phyloP scores from a whole-genome alignment of 2,113 vertebrate genomes.

The Oenanthe melanoleuca region DNA sequence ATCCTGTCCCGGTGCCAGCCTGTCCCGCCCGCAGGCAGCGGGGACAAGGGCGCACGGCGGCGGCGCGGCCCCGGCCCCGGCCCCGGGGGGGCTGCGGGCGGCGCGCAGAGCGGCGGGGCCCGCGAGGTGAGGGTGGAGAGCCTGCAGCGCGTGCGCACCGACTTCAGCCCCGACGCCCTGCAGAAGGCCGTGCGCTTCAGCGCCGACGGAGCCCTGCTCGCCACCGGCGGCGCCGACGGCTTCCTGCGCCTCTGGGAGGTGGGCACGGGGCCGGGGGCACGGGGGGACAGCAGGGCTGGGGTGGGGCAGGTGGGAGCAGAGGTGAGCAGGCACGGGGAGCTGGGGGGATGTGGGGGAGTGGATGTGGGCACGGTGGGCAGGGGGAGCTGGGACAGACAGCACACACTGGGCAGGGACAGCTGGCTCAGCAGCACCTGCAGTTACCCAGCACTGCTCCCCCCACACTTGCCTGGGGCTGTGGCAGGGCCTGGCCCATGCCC shows the following conservation, averaged over 20 bases:
- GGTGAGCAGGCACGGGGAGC: not conserved
- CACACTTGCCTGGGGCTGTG: accelerated
- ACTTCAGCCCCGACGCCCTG: too few relatives aligned
- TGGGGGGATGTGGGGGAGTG: not conserved
- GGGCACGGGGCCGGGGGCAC: not conserved
- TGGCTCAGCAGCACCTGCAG: accelerated
- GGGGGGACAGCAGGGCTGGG: not conserved
- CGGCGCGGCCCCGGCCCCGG: too few relatives aligned
- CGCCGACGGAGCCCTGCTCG: too few relatives aligned
- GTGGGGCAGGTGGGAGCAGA: not conserved
- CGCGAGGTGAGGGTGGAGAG: too few relatives aligned
- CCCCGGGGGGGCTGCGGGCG: too few relatives aligned
- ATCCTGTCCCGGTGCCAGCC: too few relatives aligned
- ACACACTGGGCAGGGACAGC: accelerated
- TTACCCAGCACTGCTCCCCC: accelerated
- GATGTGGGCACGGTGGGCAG: not conserved
- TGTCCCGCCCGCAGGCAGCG: too few relatives aligned
- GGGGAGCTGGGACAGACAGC: not conserved
- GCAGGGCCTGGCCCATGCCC: not conserved
- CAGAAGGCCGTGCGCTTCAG: too few relatives aligned
- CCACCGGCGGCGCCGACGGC: slow-evolving; percentile 82
- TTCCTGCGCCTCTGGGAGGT: slow-evolving; percentile 87
- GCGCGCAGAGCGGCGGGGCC: too few relatives aligned
- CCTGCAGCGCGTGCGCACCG: too few relatives aligned
- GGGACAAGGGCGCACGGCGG: too few relatives aligned